Evolutionary conservation across 1,140 invertebrate species (phyloP).

Genomic region (Megathymus violae): DNA sequence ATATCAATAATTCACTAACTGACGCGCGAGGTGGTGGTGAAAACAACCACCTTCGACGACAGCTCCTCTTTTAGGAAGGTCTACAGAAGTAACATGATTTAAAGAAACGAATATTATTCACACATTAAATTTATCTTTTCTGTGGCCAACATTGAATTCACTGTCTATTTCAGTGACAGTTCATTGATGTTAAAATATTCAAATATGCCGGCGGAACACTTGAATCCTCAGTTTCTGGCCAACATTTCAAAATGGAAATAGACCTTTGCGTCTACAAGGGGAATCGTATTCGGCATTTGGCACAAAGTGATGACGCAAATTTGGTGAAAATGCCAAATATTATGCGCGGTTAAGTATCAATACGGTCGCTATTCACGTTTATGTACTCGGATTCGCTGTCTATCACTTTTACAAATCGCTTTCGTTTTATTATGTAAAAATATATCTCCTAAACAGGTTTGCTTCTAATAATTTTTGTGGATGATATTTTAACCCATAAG

Average conservation of each 20-base stretch:
- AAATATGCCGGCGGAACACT: conserved; percentile 72
- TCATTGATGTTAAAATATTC: conserved; percentile 71
- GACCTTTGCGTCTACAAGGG: conserved; percentile 64
- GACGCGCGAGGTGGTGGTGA: no score
- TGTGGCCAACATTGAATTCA: conserved; percentile 39
- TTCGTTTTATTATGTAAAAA: conserved; percentile 25
- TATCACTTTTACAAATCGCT: conserved; percentile 25
- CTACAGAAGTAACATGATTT: no score
- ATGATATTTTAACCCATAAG: no score
- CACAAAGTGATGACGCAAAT: conserved; percentile 68
- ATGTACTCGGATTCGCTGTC: conserved; percentile 24
- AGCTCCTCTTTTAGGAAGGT: no score
- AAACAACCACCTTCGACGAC: no score
- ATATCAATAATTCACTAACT: no score
- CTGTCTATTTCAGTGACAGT: conserved; percentile 61
- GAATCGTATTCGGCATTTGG: conserved; percentile 69
- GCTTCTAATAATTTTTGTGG: background rate
- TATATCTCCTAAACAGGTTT: background rate
- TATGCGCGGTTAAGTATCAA: conserved; percentile 65
- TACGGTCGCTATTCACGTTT: conserved; percentile 30
- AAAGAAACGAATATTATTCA: no score
- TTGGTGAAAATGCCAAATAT: conserved; percentile 66
- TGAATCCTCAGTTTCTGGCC: conserved; percentile 59
- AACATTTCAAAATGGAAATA: conserved; percentile 75
- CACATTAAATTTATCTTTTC: conserved; percentile 1